Percentiles rank a stretch among this genome's conserved stretches.
Conservation (phyloP, 2,113 vertebrate species). For the Dinomys branickii region DNA sequence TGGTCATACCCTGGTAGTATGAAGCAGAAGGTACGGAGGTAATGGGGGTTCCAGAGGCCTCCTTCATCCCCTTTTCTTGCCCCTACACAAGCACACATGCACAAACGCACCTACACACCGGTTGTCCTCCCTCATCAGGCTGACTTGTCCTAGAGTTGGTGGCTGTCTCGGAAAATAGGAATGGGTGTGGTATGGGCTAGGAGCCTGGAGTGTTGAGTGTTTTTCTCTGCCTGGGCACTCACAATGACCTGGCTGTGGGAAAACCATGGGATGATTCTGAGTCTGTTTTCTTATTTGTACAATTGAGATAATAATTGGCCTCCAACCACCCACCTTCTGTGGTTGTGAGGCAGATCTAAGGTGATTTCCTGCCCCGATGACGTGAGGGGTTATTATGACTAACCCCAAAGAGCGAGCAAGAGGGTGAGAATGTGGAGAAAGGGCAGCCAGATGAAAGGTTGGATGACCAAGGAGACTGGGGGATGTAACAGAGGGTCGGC, state of each 20-base stretch:
- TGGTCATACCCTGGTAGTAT: neutral
- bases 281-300: slow-evolving; percentile 59
- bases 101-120: neutral
- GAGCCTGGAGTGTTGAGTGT: neutral
- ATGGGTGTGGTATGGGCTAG: neutral
- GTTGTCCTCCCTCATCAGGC: neutral
- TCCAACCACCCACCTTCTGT: neutral
- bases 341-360: slow-evolving; percentile 46
- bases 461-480: neutral
- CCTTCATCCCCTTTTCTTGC: rapidly evolving
- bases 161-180: neutral
- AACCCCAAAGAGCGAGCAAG: neutral
- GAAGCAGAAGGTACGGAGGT: neutral
- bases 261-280: neutral
- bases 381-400: slow-evolving; percentile 13
- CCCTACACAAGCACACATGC: neutral
- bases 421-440: neutral
- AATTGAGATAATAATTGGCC: slow-evolving; percentile 42
- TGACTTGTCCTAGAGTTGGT: neutral
- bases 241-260: slow-evolving; percentile 7
- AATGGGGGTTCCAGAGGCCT: neutral
- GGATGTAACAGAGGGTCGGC: neutral
- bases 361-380: slow-evolving; percentile 1
- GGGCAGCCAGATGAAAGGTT: neutral
- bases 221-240: neutral